Evolutionary conservation across 2,888 invertebrate species (phyloP), one percentile per base, ranked within the genome.

Genomic region (Eupithecia abbreviata): DNA sequence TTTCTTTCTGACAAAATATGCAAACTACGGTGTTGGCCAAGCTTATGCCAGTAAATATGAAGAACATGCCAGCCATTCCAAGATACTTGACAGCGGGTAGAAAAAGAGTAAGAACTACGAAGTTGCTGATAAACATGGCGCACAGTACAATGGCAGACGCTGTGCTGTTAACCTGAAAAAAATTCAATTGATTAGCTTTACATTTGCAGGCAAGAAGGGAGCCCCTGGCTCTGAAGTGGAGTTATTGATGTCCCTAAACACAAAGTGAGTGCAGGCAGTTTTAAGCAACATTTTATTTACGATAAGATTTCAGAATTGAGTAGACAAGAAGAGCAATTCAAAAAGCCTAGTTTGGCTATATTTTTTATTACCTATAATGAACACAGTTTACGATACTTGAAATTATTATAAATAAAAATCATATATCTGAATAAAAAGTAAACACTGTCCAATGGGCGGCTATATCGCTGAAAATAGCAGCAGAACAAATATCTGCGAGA

Each of bases 41-140:
- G 43, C 89, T 85, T 0, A 89, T 84, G 2, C 77, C 41, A 3
- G 89, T 82, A 75, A 90, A 93, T 7, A 89, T 15, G 72, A 90
- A 86, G 81, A 93, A 93, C 4, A 89, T 87, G 2, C 89, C 89
- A 47, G 90, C 88, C 2, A 88, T 82, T 0, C 93, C 93, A 0
- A 93, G 4, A 2, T 75, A n/a, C 0, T 82, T 79, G 0, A 85
- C 83, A 2, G 80, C 72, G 0, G 87, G 85, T 18, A 77, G 74
- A 70, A 86, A 90, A 0, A 84, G 9, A 3, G 78, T 82, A 1
- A 90, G 77, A 0, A 88, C 72, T 0, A 79, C 13, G 71, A 90
- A 90, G 80, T 86, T 88, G 0, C 80, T 42, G 0, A 85, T 13
- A 42, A 83, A 85, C 83, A 87, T 80, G 13, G 73, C 51, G 43